Conservation (phyloP, 2,113 vertebrate genomes). For the Erpornis zantholeuca region DNA sequence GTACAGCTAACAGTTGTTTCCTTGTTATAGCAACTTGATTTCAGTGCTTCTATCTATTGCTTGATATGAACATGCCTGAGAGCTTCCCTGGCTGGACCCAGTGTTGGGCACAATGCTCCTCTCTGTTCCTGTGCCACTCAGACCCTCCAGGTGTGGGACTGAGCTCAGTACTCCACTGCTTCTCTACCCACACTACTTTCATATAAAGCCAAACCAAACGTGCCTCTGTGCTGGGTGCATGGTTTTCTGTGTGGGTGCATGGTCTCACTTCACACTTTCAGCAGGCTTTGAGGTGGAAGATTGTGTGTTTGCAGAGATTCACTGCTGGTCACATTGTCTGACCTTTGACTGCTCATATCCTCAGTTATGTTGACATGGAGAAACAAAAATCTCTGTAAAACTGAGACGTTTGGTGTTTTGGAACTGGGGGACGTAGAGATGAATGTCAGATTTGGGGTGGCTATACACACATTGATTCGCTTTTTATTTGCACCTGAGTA, state of each 20-base stretch:
- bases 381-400: not conserved
- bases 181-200: accelerated
- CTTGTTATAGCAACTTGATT: not conserved
- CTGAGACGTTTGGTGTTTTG: not conserved
- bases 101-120: not conserved
- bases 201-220: not conserved
- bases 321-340: not conserved
- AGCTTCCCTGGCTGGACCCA: not conserved
- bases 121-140: not conserved
- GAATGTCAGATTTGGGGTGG: not conserved
- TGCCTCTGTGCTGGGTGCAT: accelerated
- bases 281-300: not conserved
- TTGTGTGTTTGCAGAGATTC: not conserved
- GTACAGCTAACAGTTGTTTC: not conserved
- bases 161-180: not conserved
- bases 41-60: not conserved
- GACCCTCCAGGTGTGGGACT: not conserved
- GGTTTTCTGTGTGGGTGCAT: not conserved
- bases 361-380: not conserved
- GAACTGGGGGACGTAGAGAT: not conserved
- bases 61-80: not conserved
- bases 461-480: not conserved
- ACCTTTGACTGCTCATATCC: not conserved
- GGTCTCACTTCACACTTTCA: not conserved
- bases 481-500: not conserved